phyloP scores from a whole-genome alignment of 2,888 invertebrate genomes.

The Alcis repandata region DNA sequence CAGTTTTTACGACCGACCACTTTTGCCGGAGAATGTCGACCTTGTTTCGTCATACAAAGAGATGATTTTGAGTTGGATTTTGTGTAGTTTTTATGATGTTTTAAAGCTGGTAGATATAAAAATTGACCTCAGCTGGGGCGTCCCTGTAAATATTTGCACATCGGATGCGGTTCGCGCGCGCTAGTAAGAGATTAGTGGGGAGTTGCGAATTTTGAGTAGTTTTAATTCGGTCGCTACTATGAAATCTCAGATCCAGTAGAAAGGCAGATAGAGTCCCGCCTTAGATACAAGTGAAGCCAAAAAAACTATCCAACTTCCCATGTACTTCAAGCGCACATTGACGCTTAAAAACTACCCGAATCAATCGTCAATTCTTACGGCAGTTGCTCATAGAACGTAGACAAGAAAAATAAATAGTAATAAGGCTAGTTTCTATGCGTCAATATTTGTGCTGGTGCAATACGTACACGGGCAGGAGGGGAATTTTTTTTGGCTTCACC shows the following conservation, averaged over 20 bases:
- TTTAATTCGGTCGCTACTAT: conserved; percentile 45
- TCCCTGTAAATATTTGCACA: conserved; percentile 82
- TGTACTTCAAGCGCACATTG: no score
- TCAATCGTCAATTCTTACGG: no score
- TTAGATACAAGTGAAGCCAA: no score
- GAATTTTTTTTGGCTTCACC: no score
- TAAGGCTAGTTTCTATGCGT: no score
- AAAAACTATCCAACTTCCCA: no score
- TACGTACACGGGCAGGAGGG: no score
- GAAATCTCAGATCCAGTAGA: not conserved
- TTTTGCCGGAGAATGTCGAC: conserved; percentile 46
- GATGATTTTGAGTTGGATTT: conserved; percentile 41
- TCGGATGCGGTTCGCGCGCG: conserved; percentile 72
- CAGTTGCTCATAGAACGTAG: no score
- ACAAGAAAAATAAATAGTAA: no score
- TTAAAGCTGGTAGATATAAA: conserved; percentile 55
- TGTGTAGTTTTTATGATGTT: conserved; percentile 54
- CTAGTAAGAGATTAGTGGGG: conserved; percentile 75
- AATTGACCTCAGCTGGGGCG: conserved; percentile 83
- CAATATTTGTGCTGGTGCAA: no score
- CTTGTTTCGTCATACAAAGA: conserved; percentile 33
- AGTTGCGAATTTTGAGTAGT: conserved; percentile 61
- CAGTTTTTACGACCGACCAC: conserved; percentile 64
- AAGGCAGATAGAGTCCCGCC: no score
- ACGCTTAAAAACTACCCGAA: no score